Percentiles rank a stretch among this genome's conserved stretches.
Conservation (phyloP, 1,140 invertebrate genomes). For the Antheraea mylitta region DNA sequence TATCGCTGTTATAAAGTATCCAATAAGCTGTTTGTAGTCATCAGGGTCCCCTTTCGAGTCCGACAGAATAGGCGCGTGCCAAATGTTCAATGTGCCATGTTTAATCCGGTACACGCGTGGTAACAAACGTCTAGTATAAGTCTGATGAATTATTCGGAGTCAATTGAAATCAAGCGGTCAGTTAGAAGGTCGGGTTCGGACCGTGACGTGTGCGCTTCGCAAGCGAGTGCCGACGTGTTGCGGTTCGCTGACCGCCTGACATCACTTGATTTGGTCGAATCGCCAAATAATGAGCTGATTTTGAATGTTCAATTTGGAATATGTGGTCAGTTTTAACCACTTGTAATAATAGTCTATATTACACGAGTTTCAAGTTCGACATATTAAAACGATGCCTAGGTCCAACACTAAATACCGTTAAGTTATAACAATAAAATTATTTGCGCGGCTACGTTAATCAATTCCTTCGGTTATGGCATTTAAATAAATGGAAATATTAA, state of each 20-base stretch:
- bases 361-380: too few species aligned
- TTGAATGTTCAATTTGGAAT: not conserved
- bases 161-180: conserved; percentile 21
- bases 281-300: not conserved
- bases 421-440: too few species aligned
- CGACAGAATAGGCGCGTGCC: conserved; percentile 16
- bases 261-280: conserved; percentile 14
- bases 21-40: conserved; percentile 1
- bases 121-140: conserved; percentile 4
- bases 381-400: too few species aligned
- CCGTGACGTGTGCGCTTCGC: conserved; percentile 20
- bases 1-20: not conserved
- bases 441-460: too few species aligned
- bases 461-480: too few species aligned
- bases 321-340: not conserved
- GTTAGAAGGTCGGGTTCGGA: conserved; percentile 24
- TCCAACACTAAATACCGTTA: too few species aligned
- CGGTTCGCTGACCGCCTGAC: conserved; percentile 36
- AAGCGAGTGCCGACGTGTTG: conserved; percentile 25
- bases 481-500: too few species aligned
- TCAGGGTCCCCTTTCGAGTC: conserved; percentile 13
- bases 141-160: conserved; percentile 3
- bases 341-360: too few species aligned
- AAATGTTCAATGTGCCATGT: conserved; percentile 14
- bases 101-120: not conserved